phyloP scores from a whole-genome alignment of 2,113 vertebrate genomes.

The Seriola rivoliana region DNA sequence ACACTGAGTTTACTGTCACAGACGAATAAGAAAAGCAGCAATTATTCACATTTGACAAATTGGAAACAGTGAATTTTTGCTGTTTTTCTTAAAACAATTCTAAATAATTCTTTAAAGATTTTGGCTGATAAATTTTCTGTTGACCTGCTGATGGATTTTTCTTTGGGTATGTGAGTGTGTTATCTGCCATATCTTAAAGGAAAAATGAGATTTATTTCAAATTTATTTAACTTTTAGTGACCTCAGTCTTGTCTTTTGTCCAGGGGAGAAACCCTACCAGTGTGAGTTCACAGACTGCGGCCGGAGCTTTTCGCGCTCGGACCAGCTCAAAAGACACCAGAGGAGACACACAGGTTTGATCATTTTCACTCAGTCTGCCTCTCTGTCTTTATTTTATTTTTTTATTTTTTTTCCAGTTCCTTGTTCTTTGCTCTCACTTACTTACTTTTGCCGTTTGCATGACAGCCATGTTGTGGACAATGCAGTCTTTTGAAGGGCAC shows the following conservation, averaged over 20 bases:
- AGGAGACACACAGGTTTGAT: conserved; percentile 97
- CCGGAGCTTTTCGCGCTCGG: conserved; percentile 96
- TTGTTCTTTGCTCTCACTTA: conserved; percentile 1
- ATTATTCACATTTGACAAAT: not conserved
- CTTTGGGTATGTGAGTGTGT: not conserved
- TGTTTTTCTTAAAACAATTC: not conserved
- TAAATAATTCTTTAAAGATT: not conserved
- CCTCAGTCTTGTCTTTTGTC: not conserved
- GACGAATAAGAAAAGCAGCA: not conserved
- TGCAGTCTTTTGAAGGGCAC: conserved; percentile 7
- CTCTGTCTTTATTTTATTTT: conserved; percentile 12
- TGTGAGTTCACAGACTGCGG: conserved; percentile 99
- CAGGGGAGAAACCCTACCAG: conserved; percentile 98
- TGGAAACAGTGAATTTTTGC: not conserved
- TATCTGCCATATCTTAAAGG: not conserved
- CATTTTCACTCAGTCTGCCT: not conserved
- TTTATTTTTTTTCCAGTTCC: not conserved
- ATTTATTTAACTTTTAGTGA: not conserved
- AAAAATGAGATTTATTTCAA: not conserved
- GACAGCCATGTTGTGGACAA: conserved; percentile 33
- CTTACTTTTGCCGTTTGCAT: conserved; percentile 55
- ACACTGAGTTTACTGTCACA: no score
- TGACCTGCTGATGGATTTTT: no score
- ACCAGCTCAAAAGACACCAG: conserved; percentile 98
- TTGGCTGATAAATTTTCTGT: not conserved